Evolutionary conservation across 2,888 invertebrate genomes (phyloP).

Genomic region (Rhagophthalmus giganteus): DNA sequence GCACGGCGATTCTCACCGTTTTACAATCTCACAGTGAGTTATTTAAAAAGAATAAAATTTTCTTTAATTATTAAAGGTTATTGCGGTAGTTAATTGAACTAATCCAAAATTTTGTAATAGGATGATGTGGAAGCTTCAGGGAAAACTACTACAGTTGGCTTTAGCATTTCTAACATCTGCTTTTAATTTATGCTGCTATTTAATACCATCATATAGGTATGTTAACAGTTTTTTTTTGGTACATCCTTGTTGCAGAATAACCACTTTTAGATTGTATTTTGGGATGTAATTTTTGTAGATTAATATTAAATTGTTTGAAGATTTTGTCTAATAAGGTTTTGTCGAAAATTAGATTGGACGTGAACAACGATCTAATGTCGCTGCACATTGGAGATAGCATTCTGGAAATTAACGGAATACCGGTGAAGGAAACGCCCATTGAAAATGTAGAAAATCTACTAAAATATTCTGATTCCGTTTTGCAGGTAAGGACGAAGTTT

Average conservation of each 20-base stretch:
- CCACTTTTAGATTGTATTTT: no score
- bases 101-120: slow-evolving; percentile 46
- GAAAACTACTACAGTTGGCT: slow-evolving; percentile 69
- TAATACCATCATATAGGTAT: slow-evolving; percentile 66
- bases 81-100: neutral
- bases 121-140: slow-evolving; percentile 67
- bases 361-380: slow-evolving; percentile 79
- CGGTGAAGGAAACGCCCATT: slow-evolving; percentile 77
- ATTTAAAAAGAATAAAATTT: no score
- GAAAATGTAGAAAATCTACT: slow-evolving; percentile 78
- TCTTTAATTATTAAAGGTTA: neutral
- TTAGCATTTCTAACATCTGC: slow-evolving; percentile 71
- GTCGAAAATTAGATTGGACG: slow-evolving; percentile 83
- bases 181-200: slow-evolving; percentile 71
- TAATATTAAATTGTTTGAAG: no score
- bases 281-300: no score
- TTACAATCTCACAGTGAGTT: slow-evolving; percentile 72
- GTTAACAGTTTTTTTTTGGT: slow-evolving; percentile 34
- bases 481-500: slow-evolving; percentile 76
- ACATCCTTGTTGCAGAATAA: no score
- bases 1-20: slow-evolving; percentile 61
- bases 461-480: slow-evolving; percentile 69
- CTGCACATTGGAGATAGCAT: slow-evolving; percentile 91
- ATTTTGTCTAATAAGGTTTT: no score
- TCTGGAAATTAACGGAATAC: slow-evolving; percentile 89